These are phyloP conservation scores for Linnaemya vulpina DNA, from an alignment of 2,888 invertebrate genomes.

Conservation along the genomic window DNA sequence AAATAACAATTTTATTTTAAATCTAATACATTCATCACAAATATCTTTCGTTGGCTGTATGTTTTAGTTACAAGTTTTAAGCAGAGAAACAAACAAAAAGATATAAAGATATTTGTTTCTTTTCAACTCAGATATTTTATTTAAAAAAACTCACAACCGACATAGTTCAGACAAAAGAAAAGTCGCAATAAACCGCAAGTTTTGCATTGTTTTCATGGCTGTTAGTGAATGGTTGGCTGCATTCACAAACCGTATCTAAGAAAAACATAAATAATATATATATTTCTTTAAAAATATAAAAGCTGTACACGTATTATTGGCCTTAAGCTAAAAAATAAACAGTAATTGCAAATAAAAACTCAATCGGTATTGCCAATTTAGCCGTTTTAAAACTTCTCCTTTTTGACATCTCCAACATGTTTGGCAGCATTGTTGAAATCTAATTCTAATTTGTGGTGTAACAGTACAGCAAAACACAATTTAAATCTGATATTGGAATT, in stretches of 20 bases:
- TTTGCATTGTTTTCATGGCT: slow-evolving; percentile 67
- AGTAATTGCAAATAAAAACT: slow-evolving; percentile 12
- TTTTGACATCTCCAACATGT: background rate
- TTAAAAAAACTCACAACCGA: slow-evolving; percentile 12
- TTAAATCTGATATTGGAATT: no score
- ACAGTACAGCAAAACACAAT: no score
- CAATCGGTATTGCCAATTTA: slow-evolving; percentile 7
- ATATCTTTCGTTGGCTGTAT: slow-evolving; percentile 17
- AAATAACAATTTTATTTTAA: slow-evolving; percentile 11
- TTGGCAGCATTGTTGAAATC: background rate
- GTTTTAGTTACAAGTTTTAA: background rate
- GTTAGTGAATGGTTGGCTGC: slow-evolving; percentile 59
- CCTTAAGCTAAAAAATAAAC: slow-evolving; percentile 18
- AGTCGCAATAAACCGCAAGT: slow-evolving; percentile 58
- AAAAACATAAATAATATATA: slow-evolving; percentile 21
- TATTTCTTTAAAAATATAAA: slow-evolving; percentile 40
- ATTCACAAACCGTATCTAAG: slow-evolving; percentile 25
- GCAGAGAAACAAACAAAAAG: background rate
- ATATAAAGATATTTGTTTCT: background rate
- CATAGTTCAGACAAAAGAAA: slow-evolving; percentile 14
- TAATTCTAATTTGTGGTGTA: no score
- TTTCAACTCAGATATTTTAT: background rate
- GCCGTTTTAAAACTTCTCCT: background rate
- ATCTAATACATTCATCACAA: background rate
- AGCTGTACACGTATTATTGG: slow-evolving; percentile 44